These are phyloP conservation scores for Mystacides longicornis DNA, from an alignment of 2,888 invertebrate genomes.

Conservation along the genomic window DNA sequence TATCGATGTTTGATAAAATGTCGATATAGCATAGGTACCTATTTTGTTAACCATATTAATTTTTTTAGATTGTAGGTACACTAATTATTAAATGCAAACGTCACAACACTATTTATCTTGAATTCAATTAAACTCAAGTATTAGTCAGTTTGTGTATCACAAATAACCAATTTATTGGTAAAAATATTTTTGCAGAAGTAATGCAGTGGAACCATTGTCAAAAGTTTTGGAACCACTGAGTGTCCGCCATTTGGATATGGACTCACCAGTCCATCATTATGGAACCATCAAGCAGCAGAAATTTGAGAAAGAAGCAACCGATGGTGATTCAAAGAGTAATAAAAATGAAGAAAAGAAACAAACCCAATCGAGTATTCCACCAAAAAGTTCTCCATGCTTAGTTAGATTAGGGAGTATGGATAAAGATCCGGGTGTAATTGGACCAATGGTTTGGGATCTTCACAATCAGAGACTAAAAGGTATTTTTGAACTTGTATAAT, in stretches of 20 bases:
- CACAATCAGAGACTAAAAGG: constrained; percentile 62
- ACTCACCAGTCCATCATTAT: constrained; percentile 33
- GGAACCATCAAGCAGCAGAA: constrained; percentile 14
- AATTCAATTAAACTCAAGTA: too few species aligned
- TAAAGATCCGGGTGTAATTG: constrained; percentile 75
- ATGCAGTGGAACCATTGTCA: constrained; percentile 69
- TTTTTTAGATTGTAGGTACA: too few species aligned
- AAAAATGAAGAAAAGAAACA: neutral
- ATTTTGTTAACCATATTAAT: too few species aligned
- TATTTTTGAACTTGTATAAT: too few species aligned
- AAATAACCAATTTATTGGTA: too few species aligned
- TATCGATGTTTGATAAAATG: too few species aligned
- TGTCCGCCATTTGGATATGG: constrained; percentile 61
- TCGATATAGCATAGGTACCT: too few species aligned
- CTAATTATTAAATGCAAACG: too few species aligned
- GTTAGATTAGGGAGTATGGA: constrained; percentile 65
- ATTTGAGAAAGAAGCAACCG: neutral
- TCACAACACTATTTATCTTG: too few species aligned
- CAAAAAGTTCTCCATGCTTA: constrained; percentile 34
- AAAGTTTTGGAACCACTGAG: constrained; percentile 73
- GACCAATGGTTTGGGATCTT: constrained; percentile 77
- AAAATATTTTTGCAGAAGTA: too few species aligned
- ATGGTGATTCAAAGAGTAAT: neutral
- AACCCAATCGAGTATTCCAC: neutral
- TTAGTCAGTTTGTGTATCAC: too few species aligned